These are phyloP conservation scores for Cotesia glomerata DNA, from an alignment of 1,140 invertebrate species.

Conservation along the genomic window DNA sequence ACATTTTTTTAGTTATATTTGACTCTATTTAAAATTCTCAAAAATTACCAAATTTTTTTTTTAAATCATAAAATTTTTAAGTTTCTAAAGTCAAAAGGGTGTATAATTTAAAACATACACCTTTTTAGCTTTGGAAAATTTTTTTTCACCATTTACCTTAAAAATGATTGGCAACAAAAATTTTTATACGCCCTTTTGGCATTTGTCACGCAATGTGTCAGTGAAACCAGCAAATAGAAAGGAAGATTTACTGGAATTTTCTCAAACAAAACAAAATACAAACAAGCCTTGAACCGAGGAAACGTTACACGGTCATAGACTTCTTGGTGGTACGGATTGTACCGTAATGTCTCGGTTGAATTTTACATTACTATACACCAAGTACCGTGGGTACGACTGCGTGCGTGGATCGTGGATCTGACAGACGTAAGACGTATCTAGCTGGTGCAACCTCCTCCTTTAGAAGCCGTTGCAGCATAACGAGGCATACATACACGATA, in stretches of 20 bases:
- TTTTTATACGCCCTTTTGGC: no score
- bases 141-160: no score
- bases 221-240: background rate
- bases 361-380: background rate
- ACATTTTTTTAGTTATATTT: no score
- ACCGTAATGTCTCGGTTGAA: slow-evolving; percentile 12
- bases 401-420: background rate
- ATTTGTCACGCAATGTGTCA: background rate
- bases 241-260: background rate
- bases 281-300: slow-evolving; percentile 13
- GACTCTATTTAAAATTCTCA: no score
- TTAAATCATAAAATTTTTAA: no score
- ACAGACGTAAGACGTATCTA: background rate
- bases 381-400: background rate
- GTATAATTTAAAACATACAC: no score
- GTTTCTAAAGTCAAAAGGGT: no score
- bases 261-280: background rate
- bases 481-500: no score
- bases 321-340: slow-evolving; percentile 10
- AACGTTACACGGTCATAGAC: slow-evolving; percentile 7
- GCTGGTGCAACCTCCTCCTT: background rate
- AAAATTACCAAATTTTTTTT: no score
- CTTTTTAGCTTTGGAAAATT: no score
- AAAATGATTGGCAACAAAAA: no score
- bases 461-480: no score